Evolutionary conservation across 2,888 invertebrate genomes (phyloP), one percentile per base, ranked within the genome.

Genomic region (Odontocerum albicorne): DNA sequence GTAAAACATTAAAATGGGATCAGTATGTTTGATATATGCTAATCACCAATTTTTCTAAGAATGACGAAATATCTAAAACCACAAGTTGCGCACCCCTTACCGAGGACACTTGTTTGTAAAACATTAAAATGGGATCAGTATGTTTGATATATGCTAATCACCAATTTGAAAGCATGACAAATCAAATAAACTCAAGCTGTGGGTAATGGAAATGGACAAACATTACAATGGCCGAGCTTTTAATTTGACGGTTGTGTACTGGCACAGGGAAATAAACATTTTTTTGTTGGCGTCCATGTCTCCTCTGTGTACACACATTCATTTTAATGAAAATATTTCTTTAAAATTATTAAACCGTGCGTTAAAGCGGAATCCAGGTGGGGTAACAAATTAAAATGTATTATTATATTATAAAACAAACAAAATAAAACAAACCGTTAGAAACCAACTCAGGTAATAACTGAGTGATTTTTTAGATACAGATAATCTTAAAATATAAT

Each of bases 141-240:
- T 47, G 15, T 27, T 27, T 10, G 6, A n/a, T 47, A 47, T 43
- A 56, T 53, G 54, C 44, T 56, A 56, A 60, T 57, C 54, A 50
- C 52, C 56, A 43, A 57, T 60, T 56, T 57, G 46, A 54, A 54
- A 57, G 53, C 47, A 59, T 33, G 55, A 53, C 56, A 56, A 56
- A 59, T 53, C 52, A 59, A 59, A 57, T 51, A 51, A 55, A 43
- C 51, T 44, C 42, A 27, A 40, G 38, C 43, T 46, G 19, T 10
- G 36, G 12, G 33, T 49, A 19, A 16, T 33, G 45, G 46, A 47
- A 57, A 54, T 46, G 56, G 49, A 56, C 49, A 53, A 56, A 59
- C 55, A 56, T 52, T 45, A 53, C 52, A 49, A 55, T 40, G 19
- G 13, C 33, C 40, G 40, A 19, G 42, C 15, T 38, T 54, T 36